Evolutionary conservation across 2,888 invertebrate genomes (phyloP).

Genomic region (Calameuta filiformis): DNA sequence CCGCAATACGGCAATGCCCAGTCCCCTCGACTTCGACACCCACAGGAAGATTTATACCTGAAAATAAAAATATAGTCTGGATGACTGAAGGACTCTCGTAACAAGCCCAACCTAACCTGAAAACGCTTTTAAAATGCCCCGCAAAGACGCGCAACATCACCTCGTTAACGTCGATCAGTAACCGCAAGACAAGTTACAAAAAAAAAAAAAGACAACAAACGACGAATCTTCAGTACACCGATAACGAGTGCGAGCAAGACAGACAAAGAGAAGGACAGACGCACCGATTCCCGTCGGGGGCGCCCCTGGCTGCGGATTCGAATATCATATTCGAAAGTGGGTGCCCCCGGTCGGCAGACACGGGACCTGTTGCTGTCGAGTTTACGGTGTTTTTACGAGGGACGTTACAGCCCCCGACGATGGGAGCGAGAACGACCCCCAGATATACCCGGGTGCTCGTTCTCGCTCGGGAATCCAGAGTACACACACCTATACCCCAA

Average conservation of each 20-base stretch:
- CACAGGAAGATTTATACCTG: too few relatives aligned
- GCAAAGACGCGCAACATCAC: too few relatives aligned
- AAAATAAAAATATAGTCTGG: too few relatives aligned
- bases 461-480: neutral
- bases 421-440: conserved; percentile 51
- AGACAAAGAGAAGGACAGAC: too few relatives aligned
- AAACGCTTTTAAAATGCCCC: neutral
- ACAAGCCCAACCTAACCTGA: neutral
- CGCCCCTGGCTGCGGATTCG: conserved; percentile 32
- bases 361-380: conserved; percentile 66
- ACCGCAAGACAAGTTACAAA: neutral
- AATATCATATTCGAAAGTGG: conserved; percentile 55
- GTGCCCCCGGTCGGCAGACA: conserved; percentile 46
- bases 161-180: too few relatives aligned
- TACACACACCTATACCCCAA: neutral
- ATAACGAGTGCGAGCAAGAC: neutral
- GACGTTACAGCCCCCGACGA: conserved; percentile 62
- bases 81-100: neutral
- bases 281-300: conserved; percentile 2
- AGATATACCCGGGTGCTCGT: neutral
- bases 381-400: conserved; percentile 67
- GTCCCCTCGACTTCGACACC: too few relatives aligned
- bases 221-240: neutral
- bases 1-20: too few relatives aligned
- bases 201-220: neutral